Evolutionary conservation across 2,113 vertebrate species (phyloP), one percentile per base, ranked within the genome.

Genomic region (Hyperopisus bebe): DNA sequence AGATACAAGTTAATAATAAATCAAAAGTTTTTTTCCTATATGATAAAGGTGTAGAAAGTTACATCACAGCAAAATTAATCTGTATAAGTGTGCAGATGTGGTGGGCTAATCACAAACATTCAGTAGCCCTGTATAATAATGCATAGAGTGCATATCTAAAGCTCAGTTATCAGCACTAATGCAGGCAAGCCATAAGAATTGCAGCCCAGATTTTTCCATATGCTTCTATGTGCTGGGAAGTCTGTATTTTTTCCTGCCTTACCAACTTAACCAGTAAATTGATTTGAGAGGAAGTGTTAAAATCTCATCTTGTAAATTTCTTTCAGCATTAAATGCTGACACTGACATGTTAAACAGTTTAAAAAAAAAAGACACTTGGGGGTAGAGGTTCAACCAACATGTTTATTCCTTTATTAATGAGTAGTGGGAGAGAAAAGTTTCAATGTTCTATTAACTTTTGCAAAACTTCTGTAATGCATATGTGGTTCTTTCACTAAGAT

Each of bases 301-400:
- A 80, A 80, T 80, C 70, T 77, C 70, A 77, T 77, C 74, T 80
- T 80, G 35, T 80, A 80, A 42, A 42, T 80, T 80, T 80, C 74
- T 39, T 42, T 80, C 35, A 80, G 35, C 17, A 42, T 80, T 42
- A 80, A 80, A 80, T 42, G 74, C 74, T 80, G 74, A 80, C 74
- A 80, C 17, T 19, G 6, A 80, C 74, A 80, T 42, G 13, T 39
- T 39, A 80, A 80, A 80, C 62, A 42, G 31, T 42, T 74, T 31
- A 19, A 42, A 42, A 77, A 42, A 42, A 77, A 80, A 80, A 55
- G 53, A 21, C 19, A 39, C 31, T 19, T 19, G 31, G 74, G n/a
- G 74, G 35, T 42, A 3, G 31, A 19, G 74, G 74, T 80, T 35
- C 31, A 42, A 39, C 74, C 74, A 42, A 80, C 6, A 80, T 42